phyloP scores from a whole-genome alignment of 2,113 vertebrate genomes.

The Baryphthengus martii region DNA sequence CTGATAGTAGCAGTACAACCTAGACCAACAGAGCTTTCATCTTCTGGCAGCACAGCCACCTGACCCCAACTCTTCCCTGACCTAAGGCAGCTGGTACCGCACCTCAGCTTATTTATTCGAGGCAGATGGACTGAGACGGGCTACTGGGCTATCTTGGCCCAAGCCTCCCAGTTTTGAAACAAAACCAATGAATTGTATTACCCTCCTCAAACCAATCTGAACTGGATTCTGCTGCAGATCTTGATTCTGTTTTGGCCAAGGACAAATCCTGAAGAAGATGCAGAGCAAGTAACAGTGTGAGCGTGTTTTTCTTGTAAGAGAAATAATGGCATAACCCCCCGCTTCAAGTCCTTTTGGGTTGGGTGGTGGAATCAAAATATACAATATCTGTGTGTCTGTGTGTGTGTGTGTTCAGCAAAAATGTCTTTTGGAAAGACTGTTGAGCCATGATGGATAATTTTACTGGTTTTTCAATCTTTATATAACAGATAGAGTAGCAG shows the following conservation, averaged over 20 bases:
- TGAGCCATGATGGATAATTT: background rate
- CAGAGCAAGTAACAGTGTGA: background rate
- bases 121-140: background rate
- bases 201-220: background rate
- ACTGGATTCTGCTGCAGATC: background rate
- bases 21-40: background rate
- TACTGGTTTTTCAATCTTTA: background rate
- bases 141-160: background rate
- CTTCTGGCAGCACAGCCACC: background rate
- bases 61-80: background rate
- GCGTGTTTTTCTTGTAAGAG: background rate
- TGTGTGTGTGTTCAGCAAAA: background rate
- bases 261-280: background rate
- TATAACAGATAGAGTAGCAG: background rate
- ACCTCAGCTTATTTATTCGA: background rate
- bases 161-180: background rate
- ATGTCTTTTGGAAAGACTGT: background rate
- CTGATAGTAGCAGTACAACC: background rate
- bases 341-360: background rate
- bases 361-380: background rate
- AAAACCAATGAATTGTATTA: background rate
- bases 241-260: background rate
- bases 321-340: background rate
- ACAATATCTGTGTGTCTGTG: rapidly evolving
- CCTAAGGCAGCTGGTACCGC: background rate